A percentile compares a stretch with the other conserved stretches of the same genome.
These are phyloP conservation scores for Halcyon badia DNA, from an alignment of 2,797 vertebrate species.

Conservation along the genomic window DNA sequence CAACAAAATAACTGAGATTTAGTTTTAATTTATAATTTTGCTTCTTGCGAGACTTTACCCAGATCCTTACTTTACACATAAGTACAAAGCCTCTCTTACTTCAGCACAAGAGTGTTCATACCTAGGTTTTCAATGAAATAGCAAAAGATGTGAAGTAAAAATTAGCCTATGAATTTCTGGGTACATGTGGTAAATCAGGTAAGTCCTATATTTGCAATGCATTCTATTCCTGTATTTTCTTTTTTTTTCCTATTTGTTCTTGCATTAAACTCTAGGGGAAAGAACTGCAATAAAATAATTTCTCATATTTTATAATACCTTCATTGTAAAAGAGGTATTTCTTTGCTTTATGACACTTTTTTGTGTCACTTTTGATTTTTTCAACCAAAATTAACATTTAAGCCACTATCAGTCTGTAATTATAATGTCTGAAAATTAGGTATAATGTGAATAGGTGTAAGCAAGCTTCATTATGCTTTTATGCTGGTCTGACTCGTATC, in stretches of 20 bases:
- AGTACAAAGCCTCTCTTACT: neutral
- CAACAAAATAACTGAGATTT: neutral
- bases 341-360: neutral
- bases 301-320: neutral
- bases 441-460: neutral
- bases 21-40: neutral
- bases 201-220: neutral
- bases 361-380: neutral
- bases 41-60: neutral
- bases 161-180: neutral
- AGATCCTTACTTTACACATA: neutral
- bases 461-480: neutral
- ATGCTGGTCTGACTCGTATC: neutral
- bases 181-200: neutral
- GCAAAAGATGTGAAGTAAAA: neutral
- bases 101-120: neutral
- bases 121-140: neutral
- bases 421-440: neutral
- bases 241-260: neutral
- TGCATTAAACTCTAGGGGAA: neutral
- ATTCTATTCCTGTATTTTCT: neutral
- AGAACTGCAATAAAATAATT: neutral
- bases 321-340: neutral
- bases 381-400: neutral
- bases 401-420: neutral